Base-by-base conservation (phyloP, 2,113 vertebrate species). In the Murina feae region DNA sequence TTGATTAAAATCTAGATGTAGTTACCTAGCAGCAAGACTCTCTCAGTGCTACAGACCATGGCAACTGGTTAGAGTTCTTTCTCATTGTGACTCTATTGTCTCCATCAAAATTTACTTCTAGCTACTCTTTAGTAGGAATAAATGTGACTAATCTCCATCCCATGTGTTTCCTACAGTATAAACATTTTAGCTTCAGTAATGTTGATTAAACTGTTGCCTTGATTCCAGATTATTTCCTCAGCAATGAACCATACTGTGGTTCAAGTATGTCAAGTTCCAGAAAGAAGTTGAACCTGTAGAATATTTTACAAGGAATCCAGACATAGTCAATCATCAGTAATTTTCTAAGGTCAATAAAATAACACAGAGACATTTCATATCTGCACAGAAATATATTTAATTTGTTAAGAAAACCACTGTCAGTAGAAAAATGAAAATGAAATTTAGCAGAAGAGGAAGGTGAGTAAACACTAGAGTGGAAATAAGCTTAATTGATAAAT, bases 11-110 rank as follows among this genome's bases (percentile, higher is more conserved):
- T 93, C 86, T 86, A 80, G 65, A 85, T 80, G 72, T 37, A 90
- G 23, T 65, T 85, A 68, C 83, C 25, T 87, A 96, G 89, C 65
- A 94, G 87, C 82, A 80, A 88, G 39, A 32, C 11, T 90, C 49
- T 49, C 35, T 44, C 47, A 23, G 65, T 80, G 71, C 84, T 37
- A 71, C 18, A 71, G 51, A 86, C 39, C 74, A 60, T n/a, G 55
- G 21, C 17, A 89, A 44, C 7, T 58, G 51, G 44, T 18, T 66
- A 6, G n/a, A 44, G 44, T 86, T 60, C 49, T 42, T 86, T 25
- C 13, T 32, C 8, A 66, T 35, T 63, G 44, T 82, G 37, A 11
- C 25, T 65, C 13, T 10, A 95, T 2, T 0, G 49, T 42, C 2
- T 35, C 28, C 12, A 25, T 9, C 14, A 44, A 47, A 9, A 14